Base-by-base conservation (phyloP, 2,888 invertebrate genomes). In the Tribolium freemani region DNA sequence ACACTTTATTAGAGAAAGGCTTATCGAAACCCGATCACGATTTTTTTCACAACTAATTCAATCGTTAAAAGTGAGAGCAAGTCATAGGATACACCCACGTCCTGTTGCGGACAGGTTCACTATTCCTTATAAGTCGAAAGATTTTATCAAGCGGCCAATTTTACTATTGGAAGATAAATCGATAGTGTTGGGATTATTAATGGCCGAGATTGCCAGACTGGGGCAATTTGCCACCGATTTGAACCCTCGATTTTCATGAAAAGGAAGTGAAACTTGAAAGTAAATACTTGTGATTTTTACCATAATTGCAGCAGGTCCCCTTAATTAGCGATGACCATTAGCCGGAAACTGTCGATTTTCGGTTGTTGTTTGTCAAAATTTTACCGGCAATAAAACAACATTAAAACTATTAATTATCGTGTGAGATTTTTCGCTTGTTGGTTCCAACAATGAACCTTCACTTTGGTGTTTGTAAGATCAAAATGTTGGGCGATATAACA, bases 1-100 rank as follows among this genome's bases (percentile, higher is more conserved):
- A 50, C 31, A 13, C 11, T 63, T 63, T 63, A 63, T 63, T 44
- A 54, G 64, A 64, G 64, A 64, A 64, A 64, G 64, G 64, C 21
- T 64, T 64, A 64, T 64, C 64, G 64, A 64, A 64, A 64, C 26
- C 45, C 10, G 26, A 64, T 64, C 54, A 45, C 38, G 31, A 16
- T 20, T 51, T 54, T 54, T 54, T 54, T 54, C 21, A 58, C 20
- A 16, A 21, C 44, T 64, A 54, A 45, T 54, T 21, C 38, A 45
- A 51, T 51, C 51, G 44, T 44, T 53, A 64, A 64, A 64, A 64
- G 64, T 64, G 54, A 64, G 64, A 53, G 64, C 51, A 63, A 11
- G 13, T 53, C 21, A 53, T 21, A 53, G 38, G 2, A 11, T n/a
- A 64, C 64, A 54, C 64, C 64, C 64, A 64, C 64, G 64, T 53